A percentile compares a stretch with the other conserved stretches of the same genome.
Conservation (phyloP, 2,797 vertebrate species). For the Amniataba percoides region DNA sequence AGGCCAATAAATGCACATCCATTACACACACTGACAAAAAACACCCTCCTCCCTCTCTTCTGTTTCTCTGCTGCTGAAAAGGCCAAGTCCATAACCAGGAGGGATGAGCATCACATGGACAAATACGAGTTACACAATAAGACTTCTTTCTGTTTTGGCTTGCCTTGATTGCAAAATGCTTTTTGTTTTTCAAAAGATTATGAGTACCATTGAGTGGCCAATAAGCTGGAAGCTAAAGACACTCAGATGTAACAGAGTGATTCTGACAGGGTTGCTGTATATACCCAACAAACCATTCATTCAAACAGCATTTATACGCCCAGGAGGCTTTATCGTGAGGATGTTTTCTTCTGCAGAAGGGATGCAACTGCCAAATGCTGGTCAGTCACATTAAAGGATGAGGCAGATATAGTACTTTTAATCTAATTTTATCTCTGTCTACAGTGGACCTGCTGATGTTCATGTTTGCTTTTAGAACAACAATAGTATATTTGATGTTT, state of each 20-base stretch:
- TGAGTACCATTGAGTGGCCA: slow-evolving; percentile 22
- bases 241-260: slow-evolving; percentile 10
- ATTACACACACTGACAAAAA: background rate
- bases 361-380: slow-evolving; percentile 49
- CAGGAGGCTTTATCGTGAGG: slow-evolving; percentile 3
- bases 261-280: slow-evolving; percentile 37
- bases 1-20: slow-evolving; percentile 2
- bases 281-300: slow-evolving; percentile 21
- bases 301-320: slow-evolving; percentile 31
- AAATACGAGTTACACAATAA: slow-evolving; percentile 29
- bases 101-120: slow-evolving; percentile 21
- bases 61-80: slow-evolving; percentile 36
- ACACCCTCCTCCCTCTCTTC: background rate
- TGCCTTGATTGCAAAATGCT: slow-evolving; percentile 9
- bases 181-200: slow-evolving; percentile 14
- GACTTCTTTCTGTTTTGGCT: background rate
- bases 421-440: background rate
- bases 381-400: slow-evolving; percentile 32
- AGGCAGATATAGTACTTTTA: slow-evolving; percentile 7
- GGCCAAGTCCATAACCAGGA: slow-evolving; percentile 33
- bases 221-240: slow-evolving; percentile 23
- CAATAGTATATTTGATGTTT: background rate
- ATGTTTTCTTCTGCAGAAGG: slow-evolving; percentile 22
- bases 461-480: background rate
- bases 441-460: background rate